These are phyloP conservation scores for Pyralis farinalis DNA, from an alignment of 2,888 invertebrate genomes.

Conservation along the genomic window DNA sequence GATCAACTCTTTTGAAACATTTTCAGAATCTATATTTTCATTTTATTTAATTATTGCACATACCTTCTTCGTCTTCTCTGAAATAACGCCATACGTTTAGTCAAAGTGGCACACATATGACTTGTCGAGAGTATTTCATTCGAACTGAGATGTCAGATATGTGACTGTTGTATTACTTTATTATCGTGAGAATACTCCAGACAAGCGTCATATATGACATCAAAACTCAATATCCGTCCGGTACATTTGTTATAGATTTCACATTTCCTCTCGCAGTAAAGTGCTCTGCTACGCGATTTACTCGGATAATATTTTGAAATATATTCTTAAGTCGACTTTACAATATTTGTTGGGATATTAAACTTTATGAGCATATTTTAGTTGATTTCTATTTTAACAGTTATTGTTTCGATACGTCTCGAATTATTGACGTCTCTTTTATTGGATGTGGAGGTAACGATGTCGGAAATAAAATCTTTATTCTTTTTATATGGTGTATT, in stretches of 20 bases:
- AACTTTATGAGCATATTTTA: constrained; percentile 43
- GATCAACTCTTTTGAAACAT: too few relatives aligned
- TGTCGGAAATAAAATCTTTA: background rate
- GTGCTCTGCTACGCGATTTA: constrained; percentile 40
- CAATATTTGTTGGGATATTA: constrained; percentile 51
- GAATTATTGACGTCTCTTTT: too few relatives aligned
- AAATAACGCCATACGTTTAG: too few relatives aligned
- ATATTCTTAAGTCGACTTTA: constrained; percentile 44
- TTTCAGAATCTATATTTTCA: too few relatives aligned
- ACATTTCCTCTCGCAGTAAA: constrained; percentile 50
- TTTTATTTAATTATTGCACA: too few relatives aligned
- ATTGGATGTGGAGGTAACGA: too few relatives aligned
- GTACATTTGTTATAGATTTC: constrained; percentile 66
- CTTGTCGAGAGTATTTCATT: background rate
- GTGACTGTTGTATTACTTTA: constrained; percentile 52
- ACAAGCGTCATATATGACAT: constrained; percentile 61
- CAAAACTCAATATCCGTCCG: constrained; percentile 68
- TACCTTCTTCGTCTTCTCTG: too few relatives aligned
- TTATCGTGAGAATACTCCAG: constrained; percentile 55
- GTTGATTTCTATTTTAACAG: background rate
- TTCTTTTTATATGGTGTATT: background rate
- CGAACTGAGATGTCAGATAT: background rate
- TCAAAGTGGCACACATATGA: too few relatives aligned
- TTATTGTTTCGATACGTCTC: too few relatives aligned
- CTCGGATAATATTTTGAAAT: constrained; percentile 53